Conservation (phyloP, 2,113 vertebrate species). For the Geothlypis trichas region DNA sequence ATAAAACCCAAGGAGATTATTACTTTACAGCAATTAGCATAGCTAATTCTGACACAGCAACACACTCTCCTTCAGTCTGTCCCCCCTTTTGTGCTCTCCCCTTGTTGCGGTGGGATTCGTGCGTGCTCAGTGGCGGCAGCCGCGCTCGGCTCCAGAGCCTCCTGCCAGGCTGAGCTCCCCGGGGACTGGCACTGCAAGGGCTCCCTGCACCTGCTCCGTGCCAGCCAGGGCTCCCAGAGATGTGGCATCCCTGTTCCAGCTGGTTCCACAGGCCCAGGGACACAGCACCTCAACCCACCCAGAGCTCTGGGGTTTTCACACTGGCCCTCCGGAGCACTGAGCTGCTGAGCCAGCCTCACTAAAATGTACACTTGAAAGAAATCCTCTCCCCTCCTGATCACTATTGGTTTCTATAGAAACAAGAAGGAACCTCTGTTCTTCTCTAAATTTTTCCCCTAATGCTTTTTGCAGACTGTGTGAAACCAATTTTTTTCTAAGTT, state of each 20-base stretch:
- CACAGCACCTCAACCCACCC: neutral
- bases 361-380: slow-evolving; percentile 71
- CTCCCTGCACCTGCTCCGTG: neutral
- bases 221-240: neutral
- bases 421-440: slow-evolving; percentile 75
- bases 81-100: neutral
- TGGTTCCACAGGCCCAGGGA: neutral
- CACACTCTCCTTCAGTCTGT: neutral
- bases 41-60: slow-evolving; percentile 2
- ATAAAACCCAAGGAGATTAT: neutral
- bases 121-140: neutral
- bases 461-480: slow-evolving; percentile 63
- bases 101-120: neutral
- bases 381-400: slow-evolving; percentile 68
- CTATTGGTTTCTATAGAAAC: slow-evolving; percentile 82
- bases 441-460: slow-evolving; percentile 70
- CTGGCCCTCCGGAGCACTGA: neutral
- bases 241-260: neutral
- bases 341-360: slow-evolving; percentile 53
- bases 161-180: neutral
- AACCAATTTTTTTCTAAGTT: slow-evolving; percentile 1
- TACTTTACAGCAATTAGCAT: slow-evolving; percentile 9
- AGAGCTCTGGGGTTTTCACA: neutral
- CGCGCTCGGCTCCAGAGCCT: neutral
- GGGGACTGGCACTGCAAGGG: neutral